Percentiles rank a stretch among this genome's conserved stretches.
These are phyloP conservation scores for Pyrocephalus nanus DNA, from an alignment of 2,797 vertebrate genomes.

Conservation along the genomic window DNA sequence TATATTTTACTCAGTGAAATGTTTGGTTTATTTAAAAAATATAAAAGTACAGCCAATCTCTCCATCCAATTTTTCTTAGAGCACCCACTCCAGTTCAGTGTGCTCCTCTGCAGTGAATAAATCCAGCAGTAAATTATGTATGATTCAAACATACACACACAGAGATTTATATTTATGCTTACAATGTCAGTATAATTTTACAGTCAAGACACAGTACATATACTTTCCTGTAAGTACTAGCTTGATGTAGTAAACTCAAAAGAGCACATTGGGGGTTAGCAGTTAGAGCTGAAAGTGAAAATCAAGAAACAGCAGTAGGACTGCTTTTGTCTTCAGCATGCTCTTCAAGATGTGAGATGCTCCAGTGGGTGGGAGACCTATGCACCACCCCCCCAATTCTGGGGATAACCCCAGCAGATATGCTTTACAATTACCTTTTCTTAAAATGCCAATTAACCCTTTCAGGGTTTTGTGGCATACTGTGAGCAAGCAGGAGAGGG, in stretches of 20 bases:
- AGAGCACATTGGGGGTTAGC: constrained; percentile 68
- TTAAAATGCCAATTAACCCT: constrained; percentile 80
- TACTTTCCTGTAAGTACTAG: constrained; percentile 63
- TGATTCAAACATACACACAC: constrained; percentile 46
- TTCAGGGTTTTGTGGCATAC: constrained; percentile 72
- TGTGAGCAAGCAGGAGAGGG: constrained; percentile 70
- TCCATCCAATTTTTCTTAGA: background rate
- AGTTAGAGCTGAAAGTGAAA: constrained; percentile 73
- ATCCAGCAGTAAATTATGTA: constrained; percentile 52
- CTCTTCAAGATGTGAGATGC: constrained; percentile 77
- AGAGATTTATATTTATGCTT: constrained; percentile 64
- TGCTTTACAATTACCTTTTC: constrained; percentile 77
- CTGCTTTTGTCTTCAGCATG: constrained; percentile 73
- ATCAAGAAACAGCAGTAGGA: constrained; percentile 75
- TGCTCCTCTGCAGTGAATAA: constrained; percentile 40
- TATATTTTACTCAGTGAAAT: constrained; percentile 16
- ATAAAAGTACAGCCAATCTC: background rate
- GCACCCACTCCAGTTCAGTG: background rate
- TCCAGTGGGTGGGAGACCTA: constrained; percentile 79
- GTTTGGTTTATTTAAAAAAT: constrained; percentile 34
- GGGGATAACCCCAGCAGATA: constrained; percentile 70
- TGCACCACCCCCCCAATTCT: constrained; percentile 73
- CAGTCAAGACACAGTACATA: constrained; percentile 60
- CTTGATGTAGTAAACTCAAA: constrained; percentile 69
- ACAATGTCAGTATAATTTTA: constrained; percentile 69